These are phyloP conservation scores for Bergia puertoricense DNA, from an alignment of 92 coral and sea anemone species.

Conservation along the genomic window DNA sequence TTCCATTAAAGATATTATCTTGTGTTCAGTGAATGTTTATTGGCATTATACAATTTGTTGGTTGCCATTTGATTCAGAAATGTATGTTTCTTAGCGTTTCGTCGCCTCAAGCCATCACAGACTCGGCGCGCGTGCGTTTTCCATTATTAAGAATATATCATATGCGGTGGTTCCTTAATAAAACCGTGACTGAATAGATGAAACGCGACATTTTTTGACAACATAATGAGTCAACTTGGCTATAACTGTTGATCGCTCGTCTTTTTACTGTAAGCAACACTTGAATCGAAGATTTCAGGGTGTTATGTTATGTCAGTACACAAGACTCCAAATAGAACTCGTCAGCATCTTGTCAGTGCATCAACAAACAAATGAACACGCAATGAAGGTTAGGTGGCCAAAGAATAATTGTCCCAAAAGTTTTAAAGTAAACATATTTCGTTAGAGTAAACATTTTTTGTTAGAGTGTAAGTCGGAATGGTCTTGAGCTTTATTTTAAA, in stretches of 20 bases:
- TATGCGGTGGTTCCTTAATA: not conserved
- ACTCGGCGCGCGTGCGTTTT: not conserved
- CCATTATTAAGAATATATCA: not conserved
- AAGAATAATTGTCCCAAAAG: no score
- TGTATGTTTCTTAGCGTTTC: not conserved
- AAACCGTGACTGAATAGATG: not conserved
- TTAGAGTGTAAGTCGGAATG: not conserved
- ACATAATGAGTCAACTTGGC: not conserved
- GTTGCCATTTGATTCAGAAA: slow-evolving; percentile 4
- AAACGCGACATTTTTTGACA: not conserved
- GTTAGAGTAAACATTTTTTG: no score
- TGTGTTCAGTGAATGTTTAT: not conserved
- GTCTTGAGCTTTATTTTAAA: no score
- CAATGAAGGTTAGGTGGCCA: not conserved
- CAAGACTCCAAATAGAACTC: not conserved
- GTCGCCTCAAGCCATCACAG: not conserved
- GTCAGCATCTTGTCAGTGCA: not conserved
- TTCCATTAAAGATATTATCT: not conserved
- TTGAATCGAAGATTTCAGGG: slow-evolving; percentile 1
- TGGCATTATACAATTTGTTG: not conserved
- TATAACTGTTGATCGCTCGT: not conserved
- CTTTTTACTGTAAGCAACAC: not conserved
- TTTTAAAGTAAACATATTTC: no score
- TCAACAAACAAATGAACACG: not conserved
- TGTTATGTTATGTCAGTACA: not conserved